Evolutionary conservation across 2,888 invertebrate genomes (phyloP), one percentile per base, ranked within the genome.

Genomic region (Metallyticus violacea): DNA sequence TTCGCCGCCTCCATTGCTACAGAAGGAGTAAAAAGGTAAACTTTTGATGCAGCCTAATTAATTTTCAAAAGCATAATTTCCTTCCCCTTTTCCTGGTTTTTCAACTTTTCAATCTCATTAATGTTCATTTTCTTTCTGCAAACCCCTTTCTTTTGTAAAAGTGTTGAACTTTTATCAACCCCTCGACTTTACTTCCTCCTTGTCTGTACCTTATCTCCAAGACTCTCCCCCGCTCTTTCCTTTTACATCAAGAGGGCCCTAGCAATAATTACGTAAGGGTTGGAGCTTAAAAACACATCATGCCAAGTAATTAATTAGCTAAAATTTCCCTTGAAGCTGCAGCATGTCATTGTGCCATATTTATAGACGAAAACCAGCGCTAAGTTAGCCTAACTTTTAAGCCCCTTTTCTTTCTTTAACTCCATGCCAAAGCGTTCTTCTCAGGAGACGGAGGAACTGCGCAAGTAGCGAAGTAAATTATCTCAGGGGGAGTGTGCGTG

Each of bases 301-400:
- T 62, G 40, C 30, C 29, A 26, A 81, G 25, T 81, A 81, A 81
- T 81, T 81, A 81, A 81, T 81, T 81, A 81, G n/a, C 29, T 81
- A 29, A 7, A 30, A 26, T 81, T 27, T 62, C 40, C 40, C 40
- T 62, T 15, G 40, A 62, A 62, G 40, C 40, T 62, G 40, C 15
- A 62, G 40, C 9, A 62, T 62, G 40, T 62, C 40, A 62, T 62
- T 62, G 40, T 62, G 15, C 40, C 4, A 62, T 62, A 62, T 62
- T 62, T 62, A 62, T 62, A 62, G 40, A 15, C 15, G 40, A 4
- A 62, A 4, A 62, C 40, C 40, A 62, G 40, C 40, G 15, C 40
- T 15, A 62, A 62, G 15, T 62, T 62, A 62, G 7, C 40, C 40
- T 15, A 62, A 62, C 15, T 62, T 62, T 62, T 62, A 62, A 62